Base-by-base conservation (phyloP, 1,140 invertebrate species). In the Caenorhabditis brenneri region DNA sequence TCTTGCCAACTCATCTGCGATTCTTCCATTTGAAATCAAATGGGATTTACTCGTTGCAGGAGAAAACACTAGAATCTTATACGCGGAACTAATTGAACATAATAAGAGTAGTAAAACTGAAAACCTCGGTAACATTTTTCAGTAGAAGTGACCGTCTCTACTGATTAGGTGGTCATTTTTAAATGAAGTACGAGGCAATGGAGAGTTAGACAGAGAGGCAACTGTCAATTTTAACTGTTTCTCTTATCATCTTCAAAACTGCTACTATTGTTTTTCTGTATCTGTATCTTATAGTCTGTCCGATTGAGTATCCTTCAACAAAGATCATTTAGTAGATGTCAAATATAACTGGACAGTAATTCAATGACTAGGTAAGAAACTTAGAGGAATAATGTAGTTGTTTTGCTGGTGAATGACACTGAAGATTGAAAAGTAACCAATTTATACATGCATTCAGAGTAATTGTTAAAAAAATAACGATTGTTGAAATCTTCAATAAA, bases 31-130 rank as follows among this genome's bases (percentile, higher is more conserved):
- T 3, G 58, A 65, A 19, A 65, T 65, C 31, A 65, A 65, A 65
- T 65, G 58, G 4, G 58, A 65, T 65, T 65, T 65, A n/a, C 58
- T 65, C 19, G 58, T 65, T 5, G 58, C 58, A n/a, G 58, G 58
- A n/a, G 58, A 65, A 36, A 65, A 65, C n/a, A 65, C 58, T 6
- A 65, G 31, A 33, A 65, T 65, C 2, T 65, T 65, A n/a, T 65
- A 65, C 1, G 58, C n/a, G n/a, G 31, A 65, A 65, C 15, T 22
- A 65, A 65, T 5, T 19, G 24, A 24, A 6, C 16, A 65, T n/a
- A 65, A 15, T 65, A 65, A 5, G 6, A 58, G 53, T 65, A 27
- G 19, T 33, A 36, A 36, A 58, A 9, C 22, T 29, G 58, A 65
- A n/a, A 65, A 33, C 58, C 33, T 65, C 7, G 24, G 16, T 65